Base-by-base conservation (phyloP, 2,888 invertebrate genomes). In the Watsonalla cultraria region DNA sequence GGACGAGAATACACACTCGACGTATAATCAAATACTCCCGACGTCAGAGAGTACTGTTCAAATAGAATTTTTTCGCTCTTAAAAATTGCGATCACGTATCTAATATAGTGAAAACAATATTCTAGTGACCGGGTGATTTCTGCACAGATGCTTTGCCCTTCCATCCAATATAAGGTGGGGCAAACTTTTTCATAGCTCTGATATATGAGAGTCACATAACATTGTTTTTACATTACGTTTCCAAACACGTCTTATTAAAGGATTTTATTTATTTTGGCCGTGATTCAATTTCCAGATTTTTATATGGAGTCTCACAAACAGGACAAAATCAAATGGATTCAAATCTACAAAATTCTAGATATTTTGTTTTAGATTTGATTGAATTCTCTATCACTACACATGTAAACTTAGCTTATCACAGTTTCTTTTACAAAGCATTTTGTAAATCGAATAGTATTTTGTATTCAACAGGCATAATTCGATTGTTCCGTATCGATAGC, bases 31-130 rank as follows among this genome's bases (percentile, higher is more conserved):
- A 90, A 88, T 87, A 84, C 76, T 76, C 75, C 74, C 74, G 78
- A 80, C 83, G 80, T 83, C 84, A 84, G 83, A 74, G 66, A 72
- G 69, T 77, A 62, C 74, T 80, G 78, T 81, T 76, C 78, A 86
- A 88, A 91, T 88, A 81, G 87, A 86, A 85, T 90, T 90, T 90
- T 89, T 90, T 88, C 81, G 80, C 85, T 80, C 86, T 90, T 90
- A 89, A 91, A 90, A 91, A 91, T 91, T 84, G 89, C 91, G 88
- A 85, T 83, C 91, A 91, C 91, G 91, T 91, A 84, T 91, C 91
- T 91, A 91, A 91, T 91, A 91, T 90, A 91, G 91, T 91, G 91
- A 91, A 91, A 91, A 91, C 91, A 91, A 91, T 91, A 91, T 91
- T 89, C 91, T 89, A 91, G 91, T 91, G 91, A 91, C 91, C 91